Percentiles rank a stretch among this genome's conserved stretches.
These are phyloP conservation scores for Laothoe populi DNA, from an alignment of 2,888 invertebrate species.

Conservation along the genomic window DNA sequence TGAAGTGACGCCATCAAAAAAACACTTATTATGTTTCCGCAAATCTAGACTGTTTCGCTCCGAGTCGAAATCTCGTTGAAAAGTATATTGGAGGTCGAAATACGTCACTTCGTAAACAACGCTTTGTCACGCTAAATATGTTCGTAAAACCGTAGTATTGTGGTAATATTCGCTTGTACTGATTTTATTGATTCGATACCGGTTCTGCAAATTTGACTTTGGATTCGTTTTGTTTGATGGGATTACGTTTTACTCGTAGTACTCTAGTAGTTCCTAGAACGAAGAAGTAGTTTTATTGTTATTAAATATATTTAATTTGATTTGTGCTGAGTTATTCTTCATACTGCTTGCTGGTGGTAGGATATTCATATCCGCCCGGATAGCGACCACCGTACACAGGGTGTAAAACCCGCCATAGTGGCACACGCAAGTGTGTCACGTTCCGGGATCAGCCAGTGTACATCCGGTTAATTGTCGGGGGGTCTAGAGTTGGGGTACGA, in stretches of 20 bases:
- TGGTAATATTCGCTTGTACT: not conserved
- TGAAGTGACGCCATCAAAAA: constrained; percentile 72
- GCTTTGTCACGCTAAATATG: constrained; percentile 14
- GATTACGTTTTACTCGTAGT: not conserved
- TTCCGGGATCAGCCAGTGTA: too few species aligned
- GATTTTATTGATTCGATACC: not conserved
- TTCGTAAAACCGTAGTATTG: not conserved
- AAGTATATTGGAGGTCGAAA: constrained; percentile 46
- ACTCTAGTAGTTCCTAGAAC: too few species aligned
- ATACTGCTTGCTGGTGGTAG: too few species aligned
- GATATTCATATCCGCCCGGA: too few species aligned
- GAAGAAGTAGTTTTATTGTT: too few species aligned
- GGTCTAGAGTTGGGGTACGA: too few species aligned
- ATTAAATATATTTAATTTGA: too few species aligned
- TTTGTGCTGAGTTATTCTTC: too few species aligned
- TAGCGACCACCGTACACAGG: too few species aligned
- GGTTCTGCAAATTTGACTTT: not conserved
- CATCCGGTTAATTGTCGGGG: too few species aligned
- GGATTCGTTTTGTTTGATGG: not conserved
- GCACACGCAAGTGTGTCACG: too few species aligned
- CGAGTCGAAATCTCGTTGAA: constrained; percentile 51
- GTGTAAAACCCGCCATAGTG: too few species aligned
- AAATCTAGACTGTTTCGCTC: constrained; percentile 59
- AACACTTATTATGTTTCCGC: constrained; percentile 76
- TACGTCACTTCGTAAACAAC: constrained; percentile 47